These are phyloP conservation scores for Saxidomus purpurata DNA, from an alignment of 1,140 invertebrate genomes.

Conservation along the genomic window DNA sequence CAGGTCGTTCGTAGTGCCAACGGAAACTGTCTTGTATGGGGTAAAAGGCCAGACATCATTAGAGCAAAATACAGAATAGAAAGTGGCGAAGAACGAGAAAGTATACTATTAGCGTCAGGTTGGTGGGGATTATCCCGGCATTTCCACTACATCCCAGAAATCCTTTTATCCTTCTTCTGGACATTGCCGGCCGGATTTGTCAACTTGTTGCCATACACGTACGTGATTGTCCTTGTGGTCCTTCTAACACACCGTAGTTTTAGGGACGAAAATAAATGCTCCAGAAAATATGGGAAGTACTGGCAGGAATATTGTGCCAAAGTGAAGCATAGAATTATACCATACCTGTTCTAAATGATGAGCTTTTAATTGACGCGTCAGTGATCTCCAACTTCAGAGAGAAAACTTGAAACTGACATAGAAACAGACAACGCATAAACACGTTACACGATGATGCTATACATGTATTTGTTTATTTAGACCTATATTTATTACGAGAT, in stretches of 20 bases:
- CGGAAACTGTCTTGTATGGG: constrained; percentile 88
- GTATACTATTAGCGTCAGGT: constrained; percentile 88
- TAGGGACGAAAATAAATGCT: constrained; percentile 89
- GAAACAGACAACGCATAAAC: no score
- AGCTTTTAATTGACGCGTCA: no score
- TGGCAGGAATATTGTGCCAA: constrained; percentile 88
- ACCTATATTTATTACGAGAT: no score
- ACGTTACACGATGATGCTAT: no score
- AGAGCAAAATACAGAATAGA: constrained; percentile 85
- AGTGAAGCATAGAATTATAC: constrained; percentile 89
- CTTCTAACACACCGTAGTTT: constrained; percentile 88
- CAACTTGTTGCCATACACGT: constrained; percentile 88
- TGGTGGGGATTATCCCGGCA: constrained; percentile 89
- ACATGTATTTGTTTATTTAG: no score
- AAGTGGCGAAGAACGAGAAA: constrained; percentile 80
- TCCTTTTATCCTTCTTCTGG: constrained; percentile 88
- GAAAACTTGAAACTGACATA: no score
- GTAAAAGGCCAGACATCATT: constrained; percentile 86
- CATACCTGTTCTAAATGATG: constrained; percentile 72
- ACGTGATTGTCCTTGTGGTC: constrained; percentile 87
- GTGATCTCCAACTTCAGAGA: no score
- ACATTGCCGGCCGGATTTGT: constrained; percentile 86
- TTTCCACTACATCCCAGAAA: constrained; percentile 89
- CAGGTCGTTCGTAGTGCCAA: constrained; percentile 86
- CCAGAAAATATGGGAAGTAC: constrained; percentile 88